Percentiles rank a stretch among this genome's conserved stretches.
These are phyloP conservation scores for Artemia sp. DNA, from an alignment of 2,888 invertebrate species.

Conservation along the genomic window DNA sequence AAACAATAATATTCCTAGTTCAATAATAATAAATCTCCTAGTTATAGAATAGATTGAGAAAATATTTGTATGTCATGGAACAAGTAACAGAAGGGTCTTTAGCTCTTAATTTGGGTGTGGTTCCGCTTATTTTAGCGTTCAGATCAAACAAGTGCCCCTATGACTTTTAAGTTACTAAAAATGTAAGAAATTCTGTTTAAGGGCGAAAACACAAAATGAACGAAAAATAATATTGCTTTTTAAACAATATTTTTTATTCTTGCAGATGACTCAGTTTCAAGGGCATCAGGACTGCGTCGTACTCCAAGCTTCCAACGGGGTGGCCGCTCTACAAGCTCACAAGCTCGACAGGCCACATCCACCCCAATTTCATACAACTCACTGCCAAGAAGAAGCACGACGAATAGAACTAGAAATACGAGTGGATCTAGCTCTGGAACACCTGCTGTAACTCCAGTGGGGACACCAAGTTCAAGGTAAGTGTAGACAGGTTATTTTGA, in stretches of 20 bases:
- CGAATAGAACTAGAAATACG: neutral
- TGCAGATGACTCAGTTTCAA: neutral
- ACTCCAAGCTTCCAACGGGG: neutral
- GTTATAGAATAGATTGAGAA: too few relatives aligned
- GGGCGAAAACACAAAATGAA: too few relatives aligned
- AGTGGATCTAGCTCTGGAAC: neutral
- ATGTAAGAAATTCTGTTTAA: too few relatives aligned
- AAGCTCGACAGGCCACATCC: neutral
- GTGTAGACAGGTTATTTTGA: neutral
- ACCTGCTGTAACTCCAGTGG: neutral
- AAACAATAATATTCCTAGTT: too few relatives aligned
- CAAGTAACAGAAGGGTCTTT: too few relatives aligned
- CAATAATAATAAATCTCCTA: too few relatives aligned
- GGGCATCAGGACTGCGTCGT: neutral
- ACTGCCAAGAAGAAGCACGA: neutral
- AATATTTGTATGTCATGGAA: too few relatives aligned
- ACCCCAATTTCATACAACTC: constrained; percentile 11
- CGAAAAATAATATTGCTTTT: too few relatives aligned
- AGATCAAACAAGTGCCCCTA: too few relatives aligned
- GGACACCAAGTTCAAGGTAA: neutral
- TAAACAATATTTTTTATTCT: constrained; percentile 15
- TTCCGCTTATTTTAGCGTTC: too few relatives aligned
- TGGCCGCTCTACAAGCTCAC: constrained; percentile 1
- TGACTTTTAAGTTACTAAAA: too few relatives aligned
- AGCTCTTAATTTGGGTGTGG: too few relatives aligned